Evolutionary conservation across 2,888 invertebrate species (phyloP), one percentile per base, ranked within the genome.

Genomic region (Caenorhabditis japonica): DNA sequence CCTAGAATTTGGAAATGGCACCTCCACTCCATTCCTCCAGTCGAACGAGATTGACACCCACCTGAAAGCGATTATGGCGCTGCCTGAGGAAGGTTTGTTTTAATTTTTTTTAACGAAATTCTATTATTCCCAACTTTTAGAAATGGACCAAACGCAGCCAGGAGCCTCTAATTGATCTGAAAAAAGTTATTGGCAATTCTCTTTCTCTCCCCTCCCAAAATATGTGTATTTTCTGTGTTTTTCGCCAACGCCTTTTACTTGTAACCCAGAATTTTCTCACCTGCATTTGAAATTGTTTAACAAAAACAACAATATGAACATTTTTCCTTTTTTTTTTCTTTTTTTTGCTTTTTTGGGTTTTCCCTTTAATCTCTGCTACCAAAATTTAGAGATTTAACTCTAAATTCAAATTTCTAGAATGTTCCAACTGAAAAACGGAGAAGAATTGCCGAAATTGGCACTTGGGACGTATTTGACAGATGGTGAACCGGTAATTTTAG

Each of bases 1-100:
- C 0, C 60, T 76, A 39, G 71, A 71, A 47, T 76, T 76, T 34
- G 68, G 68, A 5, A 68, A 72, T 36, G 76, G 76, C 19, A 76
- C 72, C 0, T 41, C 61, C 8, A 76, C 76, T 0, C 61, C 58
- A 38, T 76, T 76, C 55, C 55, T 76, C 3, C 59, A 68, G 49
- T 60, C 64, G 4, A 33, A 47, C 15, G 76, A 76, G 27, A 69
- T 76, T 33, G 72, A 76, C 30, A 23, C 51, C 21, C 69, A 70
- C 55, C 56, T 75, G n/a, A 46, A 47, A 5, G 38, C 51, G n/a
- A 68, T 75, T 38, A 49, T 56, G 39, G 74, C 59, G 3, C 43
- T 56, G 25, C 60, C 66, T 4, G 61, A 60, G 13, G 66, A 73
- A 36, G 66, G 55, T 30, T 23, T n/a, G 15, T 3, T 25, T n/a